phyloP scores from a whole-genome alignment of 2,888 invertebrate species.

The Drosophila affinis region DNA sequence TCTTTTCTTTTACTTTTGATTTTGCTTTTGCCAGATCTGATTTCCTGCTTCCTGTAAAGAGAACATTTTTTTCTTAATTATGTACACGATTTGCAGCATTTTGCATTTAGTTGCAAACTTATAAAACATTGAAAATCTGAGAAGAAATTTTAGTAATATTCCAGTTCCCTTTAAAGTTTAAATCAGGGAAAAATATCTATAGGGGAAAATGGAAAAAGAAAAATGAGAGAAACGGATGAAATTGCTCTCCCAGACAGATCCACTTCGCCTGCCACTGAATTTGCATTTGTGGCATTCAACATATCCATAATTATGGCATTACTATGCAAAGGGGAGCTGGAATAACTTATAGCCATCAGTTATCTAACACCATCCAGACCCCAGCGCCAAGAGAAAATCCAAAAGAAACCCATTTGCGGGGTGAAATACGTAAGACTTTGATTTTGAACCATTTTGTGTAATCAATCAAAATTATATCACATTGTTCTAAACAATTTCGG shows the following conservation, averaged over 20 bases:
- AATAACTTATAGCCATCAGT: neutral
- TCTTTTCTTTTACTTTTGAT: neutral
- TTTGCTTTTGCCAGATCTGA: slow-evolving; percentile 12
- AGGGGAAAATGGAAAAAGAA: neutral
- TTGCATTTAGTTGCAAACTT: neutral
- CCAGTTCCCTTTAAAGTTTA: slow-evolving; percentile 11
- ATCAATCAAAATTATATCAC: neutral
- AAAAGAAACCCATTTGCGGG: neutral
- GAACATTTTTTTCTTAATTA: slow-evolving; percentile 25
- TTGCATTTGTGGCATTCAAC: slow-evolving; percentile 33
- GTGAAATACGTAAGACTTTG: neutral
- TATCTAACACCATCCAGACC: too few species aligned
- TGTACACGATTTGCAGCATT: slow-evolving; percentile 21
- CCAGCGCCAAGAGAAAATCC: neutral
- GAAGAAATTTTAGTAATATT: slow-evolving; percentile 6
- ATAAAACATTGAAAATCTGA: neutral
- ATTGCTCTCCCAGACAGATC: slow-evolving; percentile 18
- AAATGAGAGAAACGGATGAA: slow-evolving; percentile 24
- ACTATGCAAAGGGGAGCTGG: neutral
- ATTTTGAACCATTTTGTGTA: neutral
- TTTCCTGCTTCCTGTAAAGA: slow-evolving; percentile 20
- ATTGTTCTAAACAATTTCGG: neutral
- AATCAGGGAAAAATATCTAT: slow-evolving; percentile 18
- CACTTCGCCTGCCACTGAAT: slow-evolving; percentile 9
- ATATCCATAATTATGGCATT: slow-evolving; percentile 3